These are phyloP conservation scores for Nyctalus aviator DNA, from an alignment of 2,797 vertebrate species.

Conservation along the genomic window DNA sequence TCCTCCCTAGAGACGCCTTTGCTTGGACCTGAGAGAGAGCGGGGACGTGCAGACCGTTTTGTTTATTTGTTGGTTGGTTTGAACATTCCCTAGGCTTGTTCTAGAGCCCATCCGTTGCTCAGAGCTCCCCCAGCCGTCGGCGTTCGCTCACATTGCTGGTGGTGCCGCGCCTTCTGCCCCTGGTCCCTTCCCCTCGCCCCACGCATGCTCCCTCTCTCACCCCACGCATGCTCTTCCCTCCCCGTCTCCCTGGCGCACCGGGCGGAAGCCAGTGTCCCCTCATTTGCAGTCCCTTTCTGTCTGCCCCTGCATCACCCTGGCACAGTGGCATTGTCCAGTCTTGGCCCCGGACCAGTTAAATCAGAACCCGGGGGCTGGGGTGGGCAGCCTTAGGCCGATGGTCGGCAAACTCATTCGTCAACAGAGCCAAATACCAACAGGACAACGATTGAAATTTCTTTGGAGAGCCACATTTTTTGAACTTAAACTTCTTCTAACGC, in stretches of 20 bases:
- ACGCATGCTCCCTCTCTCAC: neutral
- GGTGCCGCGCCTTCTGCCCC: neutral
- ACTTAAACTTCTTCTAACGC: too few species aligned
- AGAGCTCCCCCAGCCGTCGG: fast-evolving
- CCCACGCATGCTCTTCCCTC: neutral
- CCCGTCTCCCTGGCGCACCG: neutral
- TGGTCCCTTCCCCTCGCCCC: fast-evolving
- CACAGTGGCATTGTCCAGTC: neutral
- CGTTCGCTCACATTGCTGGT: neutral
- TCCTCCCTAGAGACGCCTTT: neutral
- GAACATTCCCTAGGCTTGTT: neutral
- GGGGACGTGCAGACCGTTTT: neutral
- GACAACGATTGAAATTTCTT: too few species aligned
- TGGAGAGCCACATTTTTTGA: too few species aligned
- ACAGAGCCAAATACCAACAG: too few species aligned
- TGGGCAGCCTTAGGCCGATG: neutral
- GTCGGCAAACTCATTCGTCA: too few species aligned
- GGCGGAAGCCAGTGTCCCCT: neutral
- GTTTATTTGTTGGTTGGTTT: neutral
- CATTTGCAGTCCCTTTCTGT: neutral
- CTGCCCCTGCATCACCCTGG: neutral
- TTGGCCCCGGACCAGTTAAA: neutral
- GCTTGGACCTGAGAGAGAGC: neutral
- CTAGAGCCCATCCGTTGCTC: neutral
- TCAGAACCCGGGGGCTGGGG: neutral